A percentile compares a stretch with the other conserved stretches of the same genome.
Conservation (phyloP, 2,113 vertebrate species). For the Trogon surrucura region DNA sequence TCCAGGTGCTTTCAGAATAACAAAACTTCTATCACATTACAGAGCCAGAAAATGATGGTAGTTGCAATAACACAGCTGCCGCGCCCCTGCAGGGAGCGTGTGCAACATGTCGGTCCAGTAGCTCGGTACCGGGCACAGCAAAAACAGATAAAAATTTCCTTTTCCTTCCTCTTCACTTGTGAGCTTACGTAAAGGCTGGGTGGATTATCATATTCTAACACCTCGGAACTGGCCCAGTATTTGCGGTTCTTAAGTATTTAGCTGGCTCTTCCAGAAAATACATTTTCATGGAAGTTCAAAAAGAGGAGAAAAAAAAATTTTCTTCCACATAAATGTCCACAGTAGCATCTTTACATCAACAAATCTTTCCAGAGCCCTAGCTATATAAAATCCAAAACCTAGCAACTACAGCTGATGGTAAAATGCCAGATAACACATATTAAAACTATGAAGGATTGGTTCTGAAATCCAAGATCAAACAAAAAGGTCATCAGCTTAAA, state of each 20-base stretch:
- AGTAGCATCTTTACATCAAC: neutral
- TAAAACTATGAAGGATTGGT: constrained; percentile 6
- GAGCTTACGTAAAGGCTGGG: neutral
- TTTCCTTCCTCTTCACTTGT: neutral
- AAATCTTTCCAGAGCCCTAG: neutral
- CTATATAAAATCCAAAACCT: neutral
- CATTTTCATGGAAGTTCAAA: neutral
- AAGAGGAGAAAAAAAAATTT: neutral
- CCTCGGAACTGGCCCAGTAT: neutral
- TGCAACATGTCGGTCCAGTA: neutral
- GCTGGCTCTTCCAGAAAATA: neutral
- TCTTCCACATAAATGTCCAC: neutral
- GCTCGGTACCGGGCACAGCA: neutral
- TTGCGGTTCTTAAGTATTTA: neutral
- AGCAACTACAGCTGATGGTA: constrained; percentile 9
- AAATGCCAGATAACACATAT: constrained; percentile 31
- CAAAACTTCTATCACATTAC: neutral
- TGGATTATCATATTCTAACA: neutral
- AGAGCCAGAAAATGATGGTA: neutral
- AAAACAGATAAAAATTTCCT: neutral
- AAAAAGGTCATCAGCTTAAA: constrained; percentile 14
- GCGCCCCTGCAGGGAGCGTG: neutral
- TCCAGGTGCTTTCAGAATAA: neutral
- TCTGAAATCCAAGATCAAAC: constrained; percentile 52
- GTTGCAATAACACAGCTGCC: neutral